A percentile compares a stretch with the other conserved stretches of the same genome.
These are phyloP conservation scores for Hydrotaea diabolus DNA, from an alignment of 2,888 invertebrate genomes.

Conservation along the genomic window DNA sequence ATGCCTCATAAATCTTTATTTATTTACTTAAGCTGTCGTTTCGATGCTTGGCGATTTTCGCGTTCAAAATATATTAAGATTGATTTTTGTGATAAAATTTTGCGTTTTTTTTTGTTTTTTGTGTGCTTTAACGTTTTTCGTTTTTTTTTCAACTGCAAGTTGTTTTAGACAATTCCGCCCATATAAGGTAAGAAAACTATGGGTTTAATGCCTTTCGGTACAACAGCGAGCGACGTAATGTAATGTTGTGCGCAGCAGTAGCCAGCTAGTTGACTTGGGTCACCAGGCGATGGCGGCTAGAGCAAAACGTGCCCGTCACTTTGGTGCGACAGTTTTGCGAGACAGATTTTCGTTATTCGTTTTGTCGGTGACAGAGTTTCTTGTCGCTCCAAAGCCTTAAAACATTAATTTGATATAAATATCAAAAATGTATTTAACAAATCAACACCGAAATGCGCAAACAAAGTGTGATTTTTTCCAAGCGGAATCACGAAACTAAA, in stretches of 20 bases:
- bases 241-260: too few relatives aligned
- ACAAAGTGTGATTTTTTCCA: too few relatives aligned
- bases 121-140: not conserved
- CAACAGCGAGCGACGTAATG: not conserved
- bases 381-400: not conserved
- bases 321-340: not conserved
- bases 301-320: not conserved
- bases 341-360: not conserved
- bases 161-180: conserved; percentile 41
- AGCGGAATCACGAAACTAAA: too few relatives aligned
- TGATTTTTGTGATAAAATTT: conserved; percentile 59
- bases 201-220: conserved; percentile 47
- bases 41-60: conserved; percentile 32
- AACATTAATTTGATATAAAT: not conserved
- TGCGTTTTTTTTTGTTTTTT: not conserved
- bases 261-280: not conserved
- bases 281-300: not conserved
- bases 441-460: not conserved
- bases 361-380: not conserved
- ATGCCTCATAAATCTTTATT: conserved; percentile 64
- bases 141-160: conserved; percentile 17
- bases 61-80: conserved; percentile 58
- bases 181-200: conserved; percentile 62
- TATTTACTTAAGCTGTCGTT: conserved; percentile 57
- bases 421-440: not conserved